Percentiles rank a stretch among this genome's conserved stretches.
Evolutionary conservation across 2,797 vertebrate genomes (phyloP).

Genomic region (Holocentrus rufus): DNA sequence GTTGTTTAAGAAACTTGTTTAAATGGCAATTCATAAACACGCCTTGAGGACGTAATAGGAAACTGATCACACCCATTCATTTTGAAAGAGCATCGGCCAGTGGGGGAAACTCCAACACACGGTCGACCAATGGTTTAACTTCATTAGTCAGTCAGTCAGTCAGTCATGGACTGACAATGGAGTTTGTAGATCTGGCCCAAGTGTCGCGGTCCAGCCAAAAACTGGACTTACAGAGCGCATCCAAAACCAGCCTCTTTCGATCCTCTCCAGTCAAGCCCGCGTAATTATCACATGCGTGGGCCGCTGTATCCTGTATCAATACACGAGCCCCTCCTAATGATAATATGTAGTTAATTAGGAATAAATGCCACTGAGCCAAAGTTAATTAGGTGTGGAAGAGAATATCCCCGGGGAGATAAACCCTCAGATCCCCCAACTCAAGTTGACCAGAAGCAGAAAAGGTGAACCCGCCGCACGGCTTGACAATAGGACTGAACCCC

Average conservation of each 20-base stretch:
- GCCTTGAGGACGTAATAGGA: no score
- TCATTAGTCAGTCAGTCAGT: no score
- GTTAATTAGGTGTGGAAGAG: slow-evolving; percentile 74
- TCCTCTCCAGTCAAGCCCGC: slow-evolving; percentile 62
- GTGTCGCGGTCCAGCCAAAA: no score
- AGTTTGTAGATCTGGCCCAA: no score
- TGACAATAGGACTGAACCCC: slow-evolving; percentile 45
- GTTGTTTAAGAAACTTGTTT: no score
- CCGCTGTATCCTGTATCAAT: slow-evolving; percentile 68
- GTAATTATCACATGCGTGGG: slow-evolving; percentile 68
- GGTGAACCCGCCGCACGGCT: slow-evolving; percentile 47
- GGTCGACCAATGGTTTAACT: no score
- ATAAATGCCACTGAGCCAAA: slow-evolving; percentile 75
- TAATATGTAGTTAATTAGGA: slow-evolving; percentile 79
- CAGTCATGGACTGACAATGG: no score
- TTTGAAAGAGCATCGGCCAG: no score
- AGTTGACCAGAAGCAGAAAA: slow-evolving; percentile 66
- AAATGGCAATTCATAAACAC: no score
- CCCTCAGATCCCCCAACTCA: slow-evolving; percentile 43
- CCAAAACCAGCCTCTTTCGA: slow-evolving; percentile 35
- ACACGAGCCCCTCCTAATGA: slow-evolving; percentile 70
- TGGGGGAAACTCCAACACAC: no score
- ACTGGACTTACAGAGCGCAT: not conserved
- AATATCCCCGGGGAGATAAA: slow-evolving; percentile 62
- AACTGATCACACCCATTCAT: no score